phyloP scores from a whole-genome alignment of 37 sponge, comb jelly and placozoan genomes.

The Axinella damicornis region DNA sequence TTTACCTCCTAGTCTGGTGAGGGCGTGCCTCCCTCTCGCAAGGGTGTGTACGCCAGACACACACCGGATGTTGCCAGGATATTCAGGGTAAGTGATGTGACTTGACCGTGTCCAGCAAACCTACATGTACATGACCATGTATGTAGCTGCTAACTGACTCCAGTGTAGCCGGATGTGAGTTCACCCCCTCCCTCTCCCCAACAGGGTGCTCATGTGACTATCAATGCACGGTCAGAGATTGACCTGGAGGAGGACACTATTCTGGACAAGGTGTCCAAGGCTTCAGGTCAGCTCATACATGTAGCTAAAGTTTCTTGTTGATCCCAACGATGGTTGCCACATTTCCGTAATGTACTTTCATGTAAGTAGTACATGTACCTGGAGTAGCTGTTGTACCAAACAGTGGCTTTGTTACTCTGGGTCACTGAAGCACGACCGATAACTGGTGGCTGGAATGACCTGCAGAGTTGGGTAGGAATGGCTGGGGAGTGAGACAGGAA shows the following conservation, averaged over 20 bases:
- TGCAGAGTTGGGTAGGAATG: no score
- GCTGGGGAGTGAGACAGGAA: no score
- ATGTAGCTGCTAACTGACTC: background rate
- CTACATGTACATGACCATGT: background rate
- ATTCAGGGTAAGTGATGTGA: constrained; percentile 60
- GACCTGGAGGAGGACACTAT: constrained; percentile 82
- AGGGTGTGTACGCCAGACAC: constrained; percentile 84
- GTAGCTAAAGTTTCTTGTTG: background rate
- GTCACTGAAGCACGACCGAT: no score
- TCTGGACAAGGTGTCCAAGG: constrained; percentile 85
- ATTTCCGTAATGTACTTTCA: no score
- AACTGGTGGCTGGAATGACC: no score
- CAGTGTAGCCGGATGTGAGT: background rate
- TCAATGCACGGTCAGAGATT: constrained; percentile 89
- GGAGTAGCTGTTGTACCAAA: no score
- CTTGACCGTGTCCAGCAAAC: background rate
- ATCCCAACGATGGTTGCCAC: no score
- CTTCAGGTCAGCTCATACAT: constrained; percentile 78
- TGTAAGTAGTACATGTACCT: no score
- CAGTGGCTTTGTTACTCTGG: no score
- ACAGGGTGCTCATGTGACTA: constrained; percentile 86
- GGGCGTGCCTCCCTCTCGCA: constrained; percentile 78
- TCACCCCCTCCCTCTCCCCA: background rate
- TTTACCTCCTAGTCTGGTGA: constrained; percentile 68
- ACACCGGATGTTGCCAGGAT: constrained; percentile 76